Base-by-base conservation (phyloP, 2,113 vertebrate species). In the Gracilinanus agilis region DNA sequence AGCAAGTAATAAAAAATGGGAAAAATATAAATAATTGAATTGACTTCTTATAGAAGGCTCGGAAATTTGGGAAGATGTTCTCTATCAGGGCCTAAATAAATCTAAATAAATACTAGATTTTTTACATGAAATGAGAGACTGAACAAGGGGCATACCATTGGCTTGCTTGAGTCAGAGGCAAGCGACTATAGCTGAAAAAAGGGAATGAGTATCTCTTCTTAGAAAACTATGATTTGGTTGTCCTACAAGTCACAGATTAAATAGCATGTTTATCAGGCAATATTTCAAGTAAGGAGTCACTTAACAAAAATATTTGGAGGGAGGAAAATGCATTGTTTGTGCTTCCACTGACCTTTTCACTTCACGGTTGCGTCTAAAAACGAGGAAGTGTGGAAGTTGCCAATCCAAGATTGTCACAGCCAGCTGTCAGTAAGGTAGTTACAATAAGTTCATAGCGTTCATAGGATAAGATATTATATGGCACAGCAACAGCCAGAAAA, bases 371-470 rank as follows among this genome's bases (percentile, higher is more conserved):
- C 91, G 97, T 96, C 98, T 98, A 97, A 88, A 95, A 96, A 97
- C 92, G 29, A 97, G 91, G 49, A 96, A 94, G 95, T 96, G 67
- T 96, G 95, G 97, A 98, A 95, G 93, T 96, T 98, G 96, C 97
- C 95, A 93, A 97, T 93, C 97, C 97, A 97, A 94, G 96, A 98
- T 95, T 98, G 98, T 98, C 98, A 98, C 93, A 97, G 97, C 97
- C 96, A 97, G 97, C 90, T 97, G 91, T 97, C 94, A 97, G 95
- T 92, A 98, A 98, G 97, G 94, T 53, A 97, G 92, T 96, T 96
- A 96, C 4, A 89, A 53, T 90, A 96, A 49, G 95, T 97, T 96
- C 97, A 90, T 95, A 95, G 92, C 53, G 34, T 96, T 95, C 90
- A 90, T 95, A 21, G 96, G 93, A 90, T 7, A 96, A 92, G 95